Evolutionary conservation across 2,888 invertebrate genomes (phyloP).

Genomic region (Chrysolina americana): DNA sequence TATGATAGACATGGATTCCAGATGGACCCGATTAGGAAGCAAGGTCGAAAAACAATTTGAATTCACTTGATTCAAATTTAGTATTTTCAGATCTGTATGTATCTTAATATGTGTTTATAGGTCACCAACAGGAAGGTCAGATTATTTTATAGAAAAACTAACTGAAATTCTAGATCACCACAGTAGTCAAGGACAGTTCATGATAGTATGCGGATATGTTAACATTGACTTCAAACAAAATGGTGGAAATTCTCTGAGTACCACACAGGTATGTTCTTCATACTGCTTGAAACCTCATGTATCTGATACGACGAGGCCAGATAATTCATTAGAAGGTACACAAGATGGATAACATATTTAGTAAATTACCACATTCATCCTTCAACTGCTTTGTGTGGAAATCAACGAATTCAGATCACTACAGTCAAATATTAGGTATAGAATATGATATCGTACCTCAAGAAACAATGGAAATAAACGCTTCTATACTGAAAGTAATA

Average conservation of each 20-base stretch:
- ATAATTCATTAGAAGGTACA: neutral
- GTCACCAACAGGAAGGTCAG: constrained; percentile 1
- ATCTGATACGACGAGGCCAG: neutral
- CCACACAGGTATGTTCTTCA: neutral
- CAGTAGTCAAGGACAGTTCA: neutral
- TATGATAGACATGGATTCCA: too few relatives aligned
- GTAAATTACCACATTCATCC: too few relatives aligned
- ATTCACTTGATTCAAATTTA: neutral
- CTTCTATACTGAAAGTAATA: constrained; percentile 8
- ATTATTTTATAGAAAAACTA: too few relatives aligned
- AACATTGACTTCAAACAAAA: constrained; percentile 4
- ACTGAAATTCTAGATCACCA: neutral
- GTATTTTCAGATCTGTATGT: neutral
- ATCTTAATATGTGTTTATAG: constrained; percentile 8
- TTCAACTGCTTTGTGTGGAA: neutral
- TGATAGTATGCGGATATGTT: constrained; percentile 2
- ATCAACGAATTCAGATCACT: constrained; percentile 4
- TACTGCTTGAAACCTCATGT: neutral
- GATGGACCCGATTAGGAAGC: too few relatives aligned
- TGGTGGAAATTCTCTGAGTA: neutral
- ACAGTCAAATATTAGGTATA: constrained; percentile 11
- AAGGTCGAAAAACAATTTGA: constrained; percentile 1
- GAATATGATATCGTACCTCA: neutral
- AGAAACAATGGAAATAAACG: neutral
- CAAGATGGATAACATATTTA: too few relatives aligned